Evolutionary conservation across 2,888 invertebrate species (phyloP).

Genomic region (Xylota sylvarum): DNA sequence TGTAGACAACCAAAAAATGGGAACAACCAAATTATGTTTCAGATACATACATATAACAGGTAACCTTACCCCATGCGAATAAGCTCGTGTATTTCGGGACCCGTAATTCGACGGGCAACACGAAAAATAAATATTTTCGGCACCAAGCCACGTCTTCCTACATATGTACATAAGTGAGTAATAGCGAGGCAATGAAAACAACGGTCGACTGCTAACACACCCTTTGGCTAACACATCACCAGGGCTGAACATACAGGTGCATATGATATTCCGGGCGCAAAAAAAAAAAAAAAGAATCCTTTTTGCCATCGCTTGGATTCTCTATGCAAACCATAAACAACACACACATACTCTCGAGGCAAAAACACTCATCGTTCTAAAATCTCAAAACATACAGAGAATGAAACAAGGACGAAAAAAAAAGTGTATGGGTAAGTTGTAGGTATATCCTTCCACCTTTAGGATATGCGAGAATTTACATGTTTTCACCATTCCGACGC

Average conservation of each 20-base stretch:
- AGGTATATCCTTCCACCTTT: slow-evolving; percentile 41
- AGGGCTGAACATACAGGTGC: too few species aligned
- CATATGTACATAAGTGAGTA: slow-evolving; percentile 16
- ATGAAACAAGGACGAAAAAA: slow-evolving; percentile 8
- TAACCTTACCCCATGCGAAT: neutral
- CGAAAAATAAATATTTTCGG: slow-evolving; percentile 26
- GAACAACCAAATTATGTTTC: slow-evolving; percentile 11
- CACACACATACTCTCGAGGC: slow-evolving; percentile 27
- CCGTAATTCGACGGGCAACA: neutral
- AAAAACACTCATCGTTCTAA: slow-evolving; percentile 46
- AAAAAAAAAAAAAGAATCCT: slow-evolving; percentile 17
- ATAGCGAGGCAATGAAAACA: slow-evolving; percentile 22
- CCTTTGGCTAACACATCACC: slow-evolving; percentile 44
- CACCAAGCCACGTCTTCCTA: slow-evolving; percentile 14
- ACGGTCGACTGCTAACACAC: slow-evolving; percentile 21
- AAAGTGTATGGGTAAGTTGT: too few species aligned
- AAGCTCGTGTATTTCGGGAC: neutral
- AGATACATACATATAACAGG: neutral
- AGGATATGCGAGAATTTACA: slow-evolving; percentile 42
- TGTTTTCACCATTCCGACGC: slow-evolving; percentile 39
- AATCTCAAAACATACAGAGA: slow-evolving; percentile 14
- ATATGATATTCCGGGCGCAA: slow-evolving; percentile 7
- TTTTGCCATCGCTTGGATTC: neutral
- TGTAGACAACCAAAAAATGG: neutral
- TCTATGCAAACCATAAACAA: slow-evolving; percentile 33